Percentiles rank a stretch among this genome's conserved stretches.
Conservation (phyloP, 2,888 invertebrate genomes). For the Cyaniris semiargus region DNA sequence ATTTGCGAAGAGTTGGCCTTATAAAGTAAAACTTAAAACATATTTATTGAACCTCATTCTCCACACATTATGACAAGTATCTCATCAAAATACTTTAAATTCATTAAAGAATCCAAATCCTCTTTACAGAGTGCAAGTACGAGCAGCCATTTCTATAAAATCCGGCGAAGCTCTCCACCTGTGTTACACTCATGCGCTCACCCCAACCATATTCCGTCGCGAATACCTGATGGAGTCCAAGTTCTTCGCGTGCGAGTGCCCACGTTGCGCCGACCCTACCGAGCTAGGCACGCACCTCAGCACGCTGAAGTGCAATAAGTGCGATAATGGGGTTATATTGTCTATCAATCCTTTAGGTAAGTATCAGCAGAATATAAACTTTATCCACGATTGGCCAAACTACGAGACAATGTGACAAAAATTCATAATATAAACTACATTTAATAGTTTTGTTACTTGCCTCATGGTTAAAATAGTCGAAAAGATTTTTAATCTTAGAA, state of each 20-base stretch:
- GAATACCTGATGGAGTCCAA: slow-evolving; percentile 86
- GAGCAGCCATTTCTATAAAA: slow-evolving; percentile 84
- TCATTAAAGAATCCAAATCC: slow-evolving; percentile 46
- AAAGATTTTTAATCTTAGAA: too few species aligned
- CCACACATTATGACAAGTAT: too few species aligned
- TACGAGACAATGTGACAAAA: too few species aligned
- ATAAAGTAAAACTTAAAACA: too few species aligned
- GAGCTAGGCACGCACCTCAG: slow-evolving; percentile 90
- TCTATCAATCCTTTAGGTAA: slow-evolving; percentile 84
- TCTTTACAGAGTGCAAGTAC: slow-evolving; percentile 81
- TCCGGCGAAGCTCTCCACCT: slow-evolving; percentile 84
- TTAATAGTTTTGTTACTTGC: too few species aligned
- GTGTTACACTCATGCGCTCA: slow-evolving; percentile 88
- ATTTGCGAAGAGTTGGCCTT: too few species aligned
- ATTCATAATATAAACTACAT: too few species aligned
- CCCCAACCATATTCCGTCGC: slow-evolving; percentile 86
- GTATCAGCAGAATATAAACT: too few species aligned
- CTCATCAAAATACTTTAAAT: too few species aligned
- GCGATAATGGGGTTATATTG: slow-evolving; percentile 85
- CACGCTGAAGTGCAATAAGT: slow-evolving; percentile 88
- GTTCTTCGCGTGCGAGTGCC: slow-evolving; percentile 88
- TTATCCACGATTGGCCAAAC: too few species aligned
- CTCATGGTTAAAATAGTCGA: too few species aligned
- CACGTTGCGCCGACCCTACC: slow-evolving; percentile 88
- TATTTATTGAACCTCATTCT: too few species aligned